Percentiles rank a stretch among this genome's conserved stretches.
Evolutionary conservation across 2,797 vertebrate species (phyloP).

Genomic region (Lacerta agilis): DNA sequence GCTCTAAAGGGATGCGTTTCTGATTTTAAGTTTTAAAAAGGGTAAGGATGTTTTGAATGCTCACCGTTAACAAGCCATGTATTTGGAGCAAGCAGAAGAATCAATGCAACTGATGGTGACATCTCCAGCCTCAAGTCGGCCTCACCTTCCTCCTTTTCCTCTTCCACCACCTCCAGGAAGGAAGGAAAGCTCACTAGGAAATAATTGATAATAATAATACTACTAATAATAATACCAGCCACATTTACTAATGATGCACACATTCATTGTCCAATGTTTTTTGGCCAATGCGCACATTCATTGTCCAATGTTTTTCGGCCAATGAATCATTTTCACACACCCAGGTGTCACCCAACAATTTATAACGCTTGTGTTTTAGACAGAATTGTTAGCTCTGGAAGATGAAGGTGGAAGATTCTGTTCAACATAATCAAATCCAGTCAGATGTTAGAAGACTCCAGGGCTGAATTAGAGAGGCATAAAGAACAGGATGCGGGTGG

Average conservation of each 20-base stretch:
- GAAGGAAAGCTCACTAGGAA: constrained; percentile 70
- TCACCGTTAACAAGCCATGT: constrained; percentile 64
- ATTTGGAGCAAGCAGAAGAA: constrained; percentile 68
- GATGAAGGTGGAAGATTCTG: background rate
- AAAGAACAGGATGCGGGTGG: background rate
- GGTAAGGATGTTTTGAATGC: constrained; percentile 30
- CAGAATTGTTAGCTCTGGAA: background rate
- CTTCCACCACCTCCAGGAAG: constrained; percentile 15
- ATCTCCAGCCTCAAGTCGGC: constrained; percentile 66
- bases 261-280: constrained; percentile 36
- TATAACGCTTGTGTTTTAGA: background rate
- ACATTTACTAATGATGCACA: background rate
- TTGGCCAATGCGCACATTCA: background rate
- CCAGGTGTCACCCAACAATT: constrained; percentile 13
- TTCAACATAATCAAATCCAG: background rate
- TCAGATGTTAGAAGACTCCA: background rate
- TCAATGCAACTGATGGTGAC: constrained; percentile 40
- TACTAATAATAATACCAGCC: constrained; percentile 14
- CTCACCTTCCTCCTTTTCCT: constrained; percentile 14
- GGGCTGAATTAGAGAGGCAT: background rate
- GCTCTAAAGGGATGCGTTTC: no score
- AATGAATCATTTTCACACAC: constrained; percentile 28
- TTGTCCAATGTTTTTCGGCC: constrained; percentile 41
- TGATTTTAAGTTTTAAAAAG: background rate
- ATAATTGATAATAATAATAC: background rate